Evolutionary conservation across 2,888 invertebrate genomes (phyloP).

Genomic region (Melanophora roralis): DNA sequence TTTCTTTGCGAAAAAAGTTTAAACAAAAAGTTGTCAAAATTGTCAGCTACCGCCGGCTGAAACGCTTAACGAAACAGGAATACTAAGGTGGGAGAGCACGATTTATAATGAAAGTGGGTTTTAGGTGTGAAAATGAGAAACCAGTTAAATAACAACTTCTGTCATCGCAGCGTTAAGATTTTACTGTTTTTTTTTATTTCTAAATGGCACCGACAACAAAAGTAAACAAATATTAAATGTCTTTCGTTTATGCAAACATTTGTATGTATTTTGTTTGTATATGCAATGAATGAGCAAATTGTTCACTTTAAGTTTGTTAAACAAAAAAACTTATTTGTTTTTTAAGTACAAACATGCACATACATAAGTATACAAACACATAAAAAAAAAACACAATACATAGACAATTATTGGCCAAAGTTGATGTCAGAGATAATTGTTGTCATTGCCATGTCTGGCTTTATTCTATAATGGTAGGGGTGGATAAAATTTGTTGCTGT

Average conservation of each 20-base stretch:
- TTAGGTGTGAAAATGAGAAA: neutral
- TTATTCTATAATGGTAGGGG: conserved; percentile 14
- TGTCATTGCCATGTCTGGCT: conserved; percentile 10
- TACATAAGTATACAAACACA: neutral
- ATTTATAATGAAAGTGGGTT: neutral
- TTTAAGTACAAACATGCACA: neutral
- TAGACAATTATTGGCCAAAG: neutral
- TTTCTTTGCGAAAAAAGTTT: neutral
- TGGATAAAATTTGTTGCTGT: neutral
- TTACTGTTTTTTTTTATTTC: neutral
- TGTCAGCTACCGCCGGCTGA: too few species aligned
- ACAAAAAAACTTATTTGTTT: neutral
- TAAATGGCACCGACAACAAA: conserved; percentile 13
- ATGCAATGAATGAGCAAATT: neutral
- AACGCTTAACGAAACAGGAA: neutral
- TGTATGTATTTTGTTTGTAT: too few species aligned
- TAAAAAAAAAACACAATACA: neutral
- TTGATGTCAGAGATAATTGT: neutral
- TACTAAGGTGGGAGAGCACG: neutral
- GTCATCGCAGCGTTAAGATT: neutral
- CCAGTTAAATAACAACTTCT: conserved; percentile 1
- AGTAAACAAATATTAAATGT: neutral
- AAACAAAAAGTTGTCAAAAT: neutral
- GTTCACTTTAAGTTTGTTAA: neutral
- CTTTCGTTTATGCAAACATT: neutral